These are phyloP conservation scores for Sebastiscus albofasciatus DNA, from an alignment of 2,797 vertebrate genomes.

Conservation along the genomic window DNA sequence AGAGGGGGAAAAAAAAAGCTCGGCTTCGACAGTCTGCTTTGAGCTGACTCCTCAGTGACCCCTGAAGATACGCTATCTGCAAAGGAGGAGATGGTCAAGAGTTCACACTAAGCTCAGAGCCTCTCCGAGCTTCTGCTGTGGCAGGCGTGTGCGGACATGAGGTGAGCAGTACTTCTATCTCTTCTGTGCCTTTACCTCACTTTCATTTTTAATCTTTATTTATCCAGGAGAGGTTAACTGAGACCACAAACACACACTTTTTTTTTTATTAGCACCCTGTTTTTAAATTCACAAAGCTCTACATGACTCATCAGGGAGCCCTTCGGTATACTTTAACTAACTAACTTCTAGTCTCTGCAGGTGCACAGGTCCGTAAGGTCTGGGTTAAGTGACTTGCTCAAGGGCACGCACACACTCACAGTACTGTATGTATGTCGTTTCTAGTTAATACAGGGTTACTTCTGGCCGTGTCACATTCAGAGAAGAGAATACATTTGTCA, in stretches of 20 bases:
- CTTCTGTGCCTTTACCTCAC: slow-evolving; percentile 12
- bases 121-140: slow-evolving; percentile 25
- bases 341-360: slow-evolving; percentile 29
- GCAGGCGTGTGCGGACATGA: slow-evolving; percentile 16
- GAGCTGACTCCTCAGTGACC: slow-evolving; percentile 61
- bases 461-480: neutral
- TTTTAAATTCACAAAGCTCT: slow-evolving; percentile 46
- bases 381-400: slow-evolving; percentile 52
- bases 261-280: slow-evolving; percentile 22
- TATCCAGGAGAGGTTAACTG: slow-evolving; percentile 56
- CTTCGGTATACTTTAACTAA: slow-evolving; percentile 27
- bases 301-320: slow-evolving; percentile 45
- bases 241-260: slow-evolving; percentile 31
- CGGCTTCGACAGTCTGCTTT: slow-evolving; percentile 44
- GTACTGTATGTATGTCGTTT: neutral
- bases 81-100: slow-evolving; percentile 67
- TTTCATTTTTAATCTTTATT: slow-evolving; percentile 64
- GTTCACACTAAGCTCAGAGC: slow-evolving; percentile 55
- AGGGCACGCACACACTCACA: slow-evolving; percentile 10
- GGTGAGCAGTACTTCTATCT: slow-evolving; percentile 30
- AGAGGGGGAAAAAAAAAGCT: neutral
- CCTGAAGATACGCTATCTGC: slow-evolving; percentile 73
- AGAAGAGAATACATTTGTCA: neutral
- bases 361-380: slow-evolving; percentile 25
- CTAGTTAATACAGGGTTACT: neutral